Conservation (phyloP, 2,888 invertebrate genomes). For the Branchellion lobata region DNA sequence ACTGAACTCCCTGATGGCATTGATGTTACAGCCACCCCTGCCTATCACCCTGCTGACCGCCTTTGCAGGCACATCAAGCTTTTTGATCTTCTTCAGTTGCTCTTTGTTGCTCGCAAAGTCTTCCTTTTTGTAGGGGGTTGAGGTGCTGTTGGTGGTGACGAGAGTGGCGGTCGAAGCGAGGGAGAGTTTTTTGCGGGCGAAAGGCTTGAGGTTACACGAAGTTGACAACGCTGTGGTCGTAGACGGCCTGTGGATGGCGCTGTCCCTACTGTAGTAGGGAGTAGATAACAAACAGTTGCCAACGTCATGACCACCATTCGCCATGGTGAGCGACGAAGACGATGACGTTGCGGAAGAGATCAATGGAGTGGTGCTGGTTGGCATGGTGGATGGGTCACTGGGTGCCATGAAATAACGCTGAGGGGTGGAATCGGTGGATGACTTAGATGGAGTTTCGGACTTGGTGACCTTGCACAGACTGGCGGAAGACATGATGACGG, state of each 20-base stretch:
- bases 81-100: slow-evolving; percentile 78
- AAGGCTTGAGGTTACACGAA: slow-evolving; percentile 10
- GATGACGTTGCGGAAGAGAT: neutral
- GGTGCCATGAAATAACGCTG: neutral
- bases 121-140: slow-evolving; percentile 20
- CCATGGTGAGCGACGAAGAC: neutral
- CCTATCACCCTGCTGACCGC: slow-evolving; percentile 97
- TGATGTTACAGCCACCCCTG: slow-evolving; percentile 93
- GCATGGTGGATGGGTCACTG: neutral
- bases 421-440: neutral
- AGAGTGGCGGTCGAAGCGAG: neutral
- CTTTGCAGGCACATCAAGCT: slow-evolving; percentile 87
- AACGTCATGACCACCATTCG: neutral
- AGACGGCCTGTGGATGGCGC: neutral
- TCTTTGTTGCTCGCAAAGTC: slow-evolving; percentile 85
- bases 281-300: neutral
- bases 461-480: neutral
- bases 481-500: slow-evolving; percentile 26
- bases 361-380: neutral
- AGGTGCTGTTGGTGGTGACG: neutral
- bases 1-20: slow-evolving; percentile 92
- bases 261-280: neutral
- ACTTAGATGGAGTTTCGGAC: neutral
- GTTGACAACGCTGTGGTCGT: neutral
- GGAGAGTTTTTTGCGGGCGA: slow-evolving; percentile 25